phyloP scores from a whole-genome alignment of 2,113 vertebrate species.

The Lagenorhynchus albirostris region DNA sequence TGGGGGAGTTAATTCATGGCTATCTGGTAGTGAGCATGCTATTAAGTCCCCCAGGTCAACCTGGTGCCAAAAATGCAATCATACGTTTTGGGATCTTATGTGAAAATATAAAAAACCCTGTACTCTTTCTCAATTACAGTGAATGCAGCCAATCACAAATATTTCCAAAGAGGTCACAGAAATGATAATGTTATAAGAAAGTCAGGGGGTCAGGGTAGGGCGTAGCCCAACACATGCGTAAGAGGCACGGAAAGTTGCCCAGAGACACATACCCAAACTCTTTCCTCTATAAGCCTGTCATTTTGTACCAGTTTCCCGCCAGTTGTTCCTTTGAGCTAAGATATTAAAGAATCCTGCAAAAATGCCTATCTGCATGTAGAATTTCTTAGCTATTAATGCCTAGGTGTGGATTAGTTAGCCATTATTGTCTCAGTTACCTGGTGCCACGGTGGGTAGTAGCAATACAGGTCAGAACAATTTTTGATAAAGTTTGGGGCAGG shows the following conservation, averaged over 20 bases:
- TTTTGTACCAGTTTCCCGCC: background rate
- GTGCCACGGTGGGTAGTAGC: background rate
- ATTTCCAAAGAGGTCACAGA: conserved; percentile 29
- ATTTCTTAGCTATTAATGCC: background rate
- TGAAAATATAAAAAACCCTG: background rate
- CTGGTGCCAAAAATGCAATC: background rate
- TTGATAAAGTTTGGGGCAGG: background rate
- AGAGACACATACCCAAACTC: background rate
- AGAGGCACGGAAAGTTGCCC: background rate
- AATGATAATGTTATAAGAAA: conserved; percentile 4
- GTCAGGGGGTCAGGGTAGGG: background rate
- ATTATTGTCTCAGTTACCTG: background rate
- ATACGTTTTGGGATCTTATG: background rate
- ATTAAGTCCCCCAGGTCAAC: background rate
- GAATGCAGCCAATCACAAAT: background rate
- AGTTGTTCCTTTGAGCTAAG: background rate
- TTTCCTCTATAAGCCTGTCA: background rate
- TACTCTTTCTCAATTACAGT: background rate
- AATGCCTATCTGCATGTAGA: background rate
- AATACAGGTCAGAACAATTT: background rate
- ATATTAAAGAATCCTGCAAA: background rate
- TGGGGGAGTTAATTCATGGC: background rate
- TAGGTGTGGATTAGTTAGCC: background rate
- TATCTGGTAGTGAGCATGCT: background rate
- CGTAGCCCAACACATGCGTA: background rate